Conservation (phyloP, 2,888 invertebrate genomes). For the Chrysolina haemoptera region DNA sequence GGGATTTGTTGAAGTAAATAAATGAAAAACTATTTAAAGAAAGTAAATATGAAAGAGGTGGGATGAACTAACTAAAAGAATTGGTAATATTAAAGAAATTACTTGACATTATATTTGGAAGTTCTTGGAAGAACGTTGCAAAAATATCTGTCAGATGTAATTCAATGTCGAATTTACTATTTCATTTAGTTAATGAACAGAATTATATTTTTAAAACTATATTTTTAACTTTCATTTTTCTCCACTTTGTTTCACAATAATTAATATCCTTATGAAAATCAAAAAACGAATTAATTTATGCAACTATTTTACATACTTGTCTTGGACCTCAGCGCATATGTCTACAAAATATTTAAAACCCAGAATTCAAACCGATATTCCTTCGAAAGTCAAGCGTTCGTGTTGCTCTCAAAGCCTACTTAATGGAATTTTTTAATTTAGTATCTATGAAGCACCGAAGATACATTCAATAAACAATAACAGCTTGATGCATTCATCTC, state of each 20-base stretch:
- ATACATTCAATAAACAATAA: conserved; percentile 1
- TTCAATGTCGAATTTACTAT: too few relatives aligned
- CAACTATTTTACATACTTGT: too few relatives aligned
- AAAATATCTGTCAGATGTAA: too few relatives aligned
- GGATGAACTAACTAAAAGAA: too few relatives aligned
- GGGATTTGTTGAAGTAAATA: too few relatives aligned
- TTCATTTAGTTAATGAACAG: too few relatives aligned
- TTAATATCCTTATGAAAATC: not conserved
- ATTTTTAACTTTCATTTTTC: not conserved
- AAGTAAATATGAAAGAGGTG: too few relatives aligned
- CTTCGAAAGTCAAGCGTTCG: conserved; percentile 8
- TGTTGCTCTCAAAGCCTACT: conserved; percentile 10
- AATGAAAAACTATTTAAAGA: too few relatives aligned
- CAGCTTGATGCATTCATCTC: not conserved
- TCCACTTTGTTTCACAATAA: not conserved
- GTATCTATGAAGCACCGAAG: not conserved
- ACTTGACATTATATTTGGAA: too few relatives aligned
- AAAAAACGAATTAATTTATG: not conserved
- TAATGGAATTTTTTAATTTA: not conserved
- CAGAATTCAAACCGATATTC: not conserved
- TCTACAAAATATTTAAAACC: not conserved
- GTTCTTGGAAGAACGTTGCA: too few relatives aligned
- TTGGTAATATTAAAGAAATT: too few relatives aligned
- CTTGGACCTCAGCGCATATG: not conserved
- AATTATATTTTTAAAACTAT: too few relatives aligned